A percentile compares a stretch with the other conserved stretches of the same genome.
These are phyloP conservation scores for Spilosoma lubricipeda DNA, from an alignment of 2,888 invertebrate genomes.

Conservation along the genomic window DNA sequence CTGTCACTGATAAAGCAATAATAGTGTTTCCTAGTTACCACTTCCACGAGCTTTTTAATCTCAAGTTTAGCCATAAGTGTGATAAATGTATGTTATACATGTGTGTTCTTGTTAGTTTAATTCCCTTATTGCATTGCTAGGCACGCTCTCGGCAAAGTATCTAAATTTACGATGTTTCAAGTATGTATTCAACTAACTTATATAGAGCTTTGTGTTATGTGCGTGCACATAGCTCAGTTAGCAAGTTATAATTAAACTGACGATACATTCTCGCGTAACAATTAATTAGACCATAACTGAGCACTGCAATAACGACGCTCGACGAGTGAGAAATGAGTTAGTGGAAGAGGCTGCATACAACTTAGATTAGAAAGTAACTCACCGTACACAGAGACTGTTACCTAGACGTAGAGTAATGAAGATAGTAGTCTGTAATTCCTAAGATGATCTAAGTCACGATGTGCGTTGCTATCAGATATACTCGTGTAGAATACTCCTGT, in stretches of 20 bases:
- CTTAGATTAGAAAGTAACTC: constrained; percentile 67
- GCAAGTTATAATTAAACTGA: constrained; percentile 75
- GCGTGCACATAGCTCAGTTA: constrained; percentile 43
- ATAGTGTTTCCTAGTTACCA: background rate
- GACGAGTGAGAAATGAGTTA: constrained; percentile 66
- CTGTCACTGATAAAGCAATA: background rate
- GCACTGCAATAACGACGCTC: constrained; percentile 63
- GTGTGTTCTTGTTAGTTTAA: constrained; percentile 37
- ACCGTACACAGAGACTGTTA: constrained; percentile 29
- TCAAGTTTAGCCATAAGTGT: constrained; percentile 30
- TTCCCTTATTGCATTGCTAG: constrained; percentile 37
- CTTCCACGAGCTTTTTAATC: constrained; percentile 27
- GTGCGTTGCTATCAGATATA: constrained; percentile 2
- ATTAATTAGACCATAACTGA: constrained; percentile 75
- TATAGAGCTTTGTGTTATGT: constrained; percentile 33
- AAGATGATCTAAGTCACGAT: constrained; percentile 25
- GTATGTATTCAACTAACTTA: constrained; percentile 28
- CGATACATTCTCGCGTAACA: constrained; percentile 68
- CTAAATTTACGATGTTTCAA: constrained; percentile 41
- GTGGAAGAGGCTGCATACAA: constrained; percentile 57
- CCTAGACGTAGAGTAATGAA: constrained; percentile 45
- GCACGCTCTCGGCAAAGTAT: constrained; percentile 40
- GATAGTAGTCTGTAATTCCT: constrained; percentile 36
- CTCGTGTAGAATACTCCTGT: background rate
- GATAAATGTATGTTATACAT: constrained; percentile 39